These are phyloP conservation scores for Melanotaenia trifasciata DNA, from an alignment of 2,797 vertebrate species.

Conservation along the genomic window DNA sequence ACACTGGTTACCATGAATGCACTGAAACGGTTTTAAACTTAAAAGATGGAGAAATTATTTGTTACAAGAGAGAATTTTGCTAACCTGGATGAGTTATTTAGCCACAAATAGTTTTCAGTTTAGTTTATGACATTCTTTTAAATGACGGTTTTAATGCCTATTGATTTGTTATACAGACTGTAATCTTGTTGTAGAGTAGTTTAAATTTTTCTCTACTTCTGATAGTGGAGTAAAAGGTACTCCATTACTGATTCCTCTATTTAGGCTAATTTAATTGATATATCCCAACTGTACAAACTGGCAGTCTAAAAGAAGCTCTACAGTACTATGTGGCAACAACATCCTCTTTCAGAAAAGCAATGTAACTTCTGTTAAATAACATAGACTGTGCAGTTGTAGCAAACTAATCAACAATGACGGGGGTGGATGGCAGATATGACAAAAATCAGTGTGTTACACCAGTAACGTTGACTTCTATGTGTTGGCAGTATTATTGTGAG, in stretches of 20 bases:
- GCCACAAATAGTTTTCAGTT: neutral
- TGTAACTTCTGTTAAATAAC: neutral
- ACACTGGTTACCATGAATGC: neutral
- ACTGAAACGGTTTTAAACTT: neutral
- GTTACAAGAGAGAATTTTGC: neutral
- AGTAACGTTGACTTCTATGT: neutral
- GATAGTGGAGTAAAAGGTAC: neutral
- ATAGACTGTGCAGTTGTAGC: too few relatives aligned
- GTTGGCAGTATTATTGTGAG: neutral
- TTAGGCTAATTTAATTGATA: neutral
- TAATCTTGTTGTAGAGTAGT: neutral
- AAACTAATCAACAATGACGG: neutral
- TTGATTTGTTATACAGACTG: neutral
- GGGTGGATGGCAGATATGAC: neutral
- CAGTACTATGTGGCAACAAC: neutral
- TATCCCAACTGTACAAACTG: neutral
- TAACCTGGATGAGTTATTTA: neutral
- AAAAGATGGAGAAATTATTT: neutral
- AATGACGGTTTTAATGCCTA: neutral
- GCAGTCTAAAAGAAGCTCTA: neutral
- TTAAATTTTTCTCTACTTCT: too few relatives aligned
- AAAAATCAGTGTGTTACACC: neutral
- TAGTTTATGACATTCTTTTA: neutral
- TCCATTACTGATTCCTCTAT: neutral
- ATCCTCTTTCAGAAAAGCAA: neutral